phyloP scores from a whole-genome alignment of 1,140 invertebrate genomes.

The Tetranychus cinnabarinus region DNA sequence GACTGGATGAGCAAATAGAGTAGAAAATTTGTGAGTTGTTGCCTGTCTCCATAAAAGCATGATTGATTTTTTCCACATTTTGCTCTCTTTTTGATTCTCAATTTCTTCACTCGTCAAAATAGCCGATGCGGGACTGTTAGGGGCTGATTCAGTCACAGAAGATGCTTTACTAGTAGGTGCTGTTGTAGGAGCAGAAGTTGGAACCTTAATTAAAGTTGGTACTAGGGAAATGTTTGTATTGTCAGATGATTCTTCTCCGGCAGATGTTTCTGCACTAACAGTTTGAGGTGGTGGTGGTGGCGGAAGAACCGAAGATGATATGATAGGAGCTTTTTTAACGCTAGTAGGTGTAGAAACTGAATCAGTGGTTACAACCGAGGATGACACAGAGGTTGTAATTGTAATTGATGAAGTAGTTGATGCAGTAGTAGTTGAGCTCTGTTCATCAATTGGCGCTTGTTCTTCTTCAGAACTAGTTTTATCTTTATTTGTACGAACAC shows the following conservation, averaged over 20 bases:
- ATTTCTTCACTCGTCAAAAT: conserved; percentile 20
- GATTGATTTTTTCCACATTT: conserved; percentile 71
- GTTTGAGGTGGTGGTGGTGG: too few species aligned
- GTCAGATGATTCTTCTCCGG: conserved; percentile 9
- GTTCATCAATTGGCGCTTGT: not conserved
- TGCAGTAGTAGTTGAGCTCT: not conserved
- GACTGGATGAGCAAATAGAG: conserved; percentile 57
- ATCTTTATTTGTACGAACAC: too few species aligned
- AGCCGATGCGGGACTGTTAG: conserved; percentile 32
- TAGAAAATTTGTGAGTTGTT: conserved; percentile 61
- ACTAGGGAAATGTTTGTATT: not conserved
- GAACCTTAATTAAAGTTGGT: too few species aligned
- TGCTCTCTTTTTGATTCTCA: conserved; percentile 36
- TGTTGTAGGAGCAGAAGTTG: not conserved
- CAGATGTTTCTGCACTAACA: not conserved
- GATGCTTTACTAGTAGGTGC: not conserved
- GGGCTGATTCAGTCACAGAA: conserved; percentile 31
- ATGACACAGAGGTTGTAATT: not conserved
- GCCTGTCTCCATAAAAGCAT: conserved; percentile 56
- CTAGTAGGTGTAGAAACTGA: not conserved
- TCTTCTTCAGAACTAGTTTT: not conserved
- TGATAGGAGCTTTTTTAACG: not conserved
- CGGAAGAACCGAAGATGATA: too few species aligned
- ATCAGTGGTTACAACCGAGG: not conserved
- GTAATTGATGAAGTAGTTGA: not conserved